Evolutionary conservation across 1,140 invertebrate species (phyloP).

Genomic region (Drosophila azteca): DNA sequence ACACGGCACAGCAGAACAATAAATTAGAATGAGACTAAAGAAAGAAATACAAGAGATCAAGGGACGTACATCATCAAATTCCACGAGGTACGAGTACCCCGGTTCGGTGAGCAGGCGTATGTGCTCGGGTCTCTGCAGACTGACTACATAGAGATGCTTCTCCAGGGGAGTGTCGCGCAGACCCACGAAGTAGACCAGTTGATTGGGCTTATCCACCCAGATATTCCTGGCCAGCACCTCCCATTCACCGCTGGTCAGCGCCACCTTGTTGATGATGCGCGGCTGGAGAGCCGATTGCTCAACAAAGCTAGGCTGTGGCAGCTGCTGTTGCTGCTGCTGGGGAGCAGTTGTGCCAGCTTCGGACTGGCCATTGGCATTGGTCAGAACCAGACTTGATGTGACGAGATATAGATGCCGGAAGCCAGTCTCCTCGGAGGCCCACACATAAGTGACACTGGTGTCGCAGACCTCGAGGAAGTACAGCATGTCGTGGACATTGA

Average conservation of each 20-base stretch:
- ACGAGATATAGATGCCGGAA: conserved; percentile 95
- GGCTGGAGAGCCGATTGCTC: conserved; percentile 69
- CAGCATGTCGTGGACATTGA: conserved; percentile 95
- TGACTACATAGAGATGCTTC: conserved; percentile 92
- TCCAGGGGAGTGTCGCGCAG: conserved; percentile 92
- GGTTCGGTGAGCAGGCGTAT: conserved; percentile 89
- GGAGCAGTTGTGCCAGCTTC: conserved; percentile 31
- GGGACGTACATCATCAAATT: conserved; percentile 89
- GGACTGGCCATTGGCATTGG: conserved; percentile 65
- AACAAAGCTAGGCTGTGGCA: conserved; percentile 58
- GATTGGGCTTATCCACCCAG: conserved; percentile 90
- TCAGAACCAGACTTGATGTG: conserved; percentile 69
- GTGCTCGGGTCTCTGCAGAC: conserved; percentile 87
- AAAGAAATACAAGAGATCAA: neutral
- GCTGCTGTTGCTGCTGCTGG: conserved; percentile 52
- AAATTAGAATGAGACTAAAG: too few relatives aligned
- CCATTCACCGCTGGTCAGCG: conserved; percentile 92
- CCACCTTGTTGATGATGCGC: conserved; percentile 81
- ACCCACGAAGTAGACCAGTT: conserved; percentile 92
- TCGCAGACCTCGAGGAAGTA: conserved; percentile 89
- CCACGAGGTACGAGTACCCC: conserved; percentile 91
- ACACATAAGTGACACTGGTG: conserved; percentile 90
- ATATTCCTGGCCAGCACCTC: conserved; percentile 91
- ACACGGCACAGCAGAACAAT: too few relatives aligned
- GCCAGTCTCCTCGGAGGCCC: conserved; percentile 96